Evolutionary conservation across 23 tunicate species (phyloP), one percentile per base, ranked within the genome.

Genomic region (Styela clava): DNA sequence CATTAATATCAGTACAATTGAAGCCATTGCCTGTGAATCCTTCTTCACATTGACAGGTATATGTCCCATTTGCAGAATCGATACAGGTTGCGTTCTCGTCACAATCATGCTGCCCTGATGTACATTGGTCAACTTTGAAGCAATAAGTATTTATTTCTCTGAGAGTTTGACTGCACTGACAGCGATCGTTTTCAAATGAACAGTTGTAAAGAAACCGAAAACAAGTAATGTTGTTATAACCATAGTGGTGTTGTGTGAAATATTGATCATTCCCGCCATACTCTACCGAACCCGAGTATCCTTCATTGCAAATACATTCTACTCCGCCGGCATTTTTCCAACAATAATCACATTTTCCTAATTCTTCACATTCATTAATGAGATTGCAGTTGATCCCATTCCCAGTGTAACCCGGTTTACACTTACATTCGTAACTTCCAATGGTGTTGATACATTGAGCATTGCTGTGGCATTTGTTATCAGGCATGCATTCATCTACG

Each of bases 301-400:
- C 56, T 44, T 44, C 56, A 5, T 7, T 5, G 12, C 56, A 44
- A 12, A 5, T 5, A 44, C 56, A 44, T 5, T 7, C 56, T 5
- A 44, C 7, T 5, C 12, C 7, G 12, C 56, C 56, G 7, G 7
- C 56, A 7, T 12, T 12, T 7, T 44, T 44, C 56, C 56, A 44
- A 44, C 97, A 91, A 82, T 87, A 83, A 78, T 84, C 74, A 74
- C 97, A 92, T 31, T 92, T 87, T 1, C 63, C 87, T 25, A 79
- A 73, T 20, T 83, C 79, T 3, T 29, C 81, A 51, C 81, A 77
- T 79, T 79, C 84, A 34, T 79, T 67, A 64, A 64, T 64, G 31
- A 63, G 74, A 31, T 32, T 52, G 44, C 84, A 79, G 9, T 33
- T 18, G 61, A 23, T 28, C 3, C 74, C 84, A 34, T 67, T 19